These are phyloP conservation scores for Papilio glaucus DNA, from an alignment of 1,140 invertebrate genomes.

Conservation along the genomic window DNA sequence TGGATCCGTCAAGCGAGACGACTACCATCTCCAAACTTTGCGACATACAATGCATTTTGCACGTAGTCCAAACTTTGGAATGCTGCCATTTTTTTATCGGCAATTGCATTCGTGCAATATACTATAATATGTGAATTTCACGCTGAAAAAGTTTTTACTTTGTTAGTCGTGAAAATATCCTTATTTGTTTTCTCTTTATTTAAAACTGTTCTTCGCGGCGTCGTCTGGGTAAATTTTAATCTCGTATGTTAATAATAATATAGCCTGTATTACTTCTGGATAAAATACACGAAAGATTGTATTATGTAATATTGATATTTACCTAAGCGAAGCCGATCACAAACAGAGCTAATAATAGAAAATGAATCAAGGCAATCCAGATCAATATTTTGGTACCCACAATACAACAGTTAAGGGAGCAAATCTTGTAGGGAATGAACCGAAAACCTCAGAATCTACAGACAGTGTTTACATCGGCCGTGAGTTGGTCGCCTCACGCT, in stretches of 20 bases:
- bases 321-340: too few species aligned
- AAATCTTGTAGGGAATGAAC: slow-evolving; percentile 8
- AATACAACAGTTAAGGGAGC: slow-evolving; percentile 5
- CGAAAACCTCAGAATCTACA: slow-evolving; percentile 3
- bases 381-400: neutral
- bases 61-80: slow-evolving; percentile 56
- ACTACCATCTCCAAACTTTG: slow-evolving; percentile 62
- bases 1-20: slow-evolving; percentile 56
- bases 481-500: slow-evolving; percentile 56
- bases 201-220: neutral
- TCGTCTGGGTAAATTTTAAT: neutral
- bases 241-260: too few species aligned
- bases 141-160: slow-evolving; percentile 25
- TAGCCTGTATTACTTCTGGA: too few species aligned
- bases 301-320: too few species aligned
- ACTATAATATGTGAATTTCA: slow-evolving; percentile 2
- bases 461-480: slow-evolving; percentile 23
- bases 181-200: neutral
- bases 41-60: slow-evolving; percentile 63
- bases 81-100: slow-evolving; percentile 44
- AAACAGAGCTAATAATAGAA: neutral
- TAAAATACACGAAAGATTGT: too few species aligned
- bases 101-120: slow-evolving; percentile 39
- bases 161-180: neutral
- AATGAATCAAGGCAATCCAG: neutral